Evolutionary conservation across 2,888 invertebrate species (phyloP).

Genomic region (Leptopilina myrica): DNA sequence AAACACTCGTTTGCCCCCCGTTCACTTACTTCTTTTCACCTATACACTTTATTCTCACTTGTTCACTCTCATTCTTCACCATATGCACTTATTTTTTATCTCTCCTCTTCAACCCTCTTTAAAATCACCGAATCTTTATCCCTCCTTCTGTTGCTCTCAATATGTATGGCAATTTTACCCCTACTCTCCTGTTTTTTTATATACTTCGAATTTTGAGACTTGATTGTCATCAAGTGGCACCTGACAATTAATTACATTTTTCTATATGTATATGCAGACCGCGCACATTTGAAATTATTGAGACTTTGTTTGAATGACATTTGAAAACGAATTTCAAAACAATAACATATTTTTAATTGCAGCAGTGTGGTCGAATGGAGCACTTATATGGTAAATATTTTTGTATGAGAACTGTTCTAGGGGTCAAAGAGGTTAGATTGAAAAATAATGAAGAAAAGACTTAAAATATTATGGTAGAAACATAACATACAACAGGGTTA

Average conservation of each 20-base stretch:
- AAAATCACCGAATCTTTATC: no score
- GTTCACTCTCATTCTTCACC: constrained; percentile 35
- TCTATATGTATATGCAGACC: not conserved
- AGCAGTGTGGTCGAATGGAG: not conserved
- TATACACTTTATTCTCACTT: constrained; percentile 16
- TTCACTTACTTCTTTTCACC: constrained; percentile 36
- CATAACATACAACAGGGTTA: no score
- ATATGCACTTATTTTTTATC: not conserved
- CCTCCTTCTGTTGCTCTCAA: no score
- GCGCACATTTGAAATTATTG: not conserved
- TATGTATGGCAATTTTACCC: no score
- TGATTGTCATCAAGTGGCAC: constrained; percentile 29
- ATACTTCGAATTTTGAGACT: not conserved
- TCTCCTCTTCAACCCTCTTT: no score
- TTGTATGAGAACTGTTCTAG: no score
- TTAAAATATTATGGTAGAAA: no score
- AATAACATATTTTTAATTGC: constrained; percentile 3
- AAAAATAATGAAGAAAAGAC: no score
- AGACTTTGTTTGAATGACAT: not conserved
- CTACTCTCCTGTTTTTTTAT: no score
- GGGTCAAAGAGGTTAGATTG: no score
- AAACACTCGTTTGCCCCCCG: constrained; percentile 32
- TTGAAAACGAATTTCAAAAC: constrained; percentile 20
- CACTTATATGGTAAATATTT: not conserved
- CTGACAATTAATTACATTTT: constrained; percentile 33